Evolutionary conservation across 1,140 invertebrate species (phyloP).

Genomic region (Anastatus disparis): DNA sequence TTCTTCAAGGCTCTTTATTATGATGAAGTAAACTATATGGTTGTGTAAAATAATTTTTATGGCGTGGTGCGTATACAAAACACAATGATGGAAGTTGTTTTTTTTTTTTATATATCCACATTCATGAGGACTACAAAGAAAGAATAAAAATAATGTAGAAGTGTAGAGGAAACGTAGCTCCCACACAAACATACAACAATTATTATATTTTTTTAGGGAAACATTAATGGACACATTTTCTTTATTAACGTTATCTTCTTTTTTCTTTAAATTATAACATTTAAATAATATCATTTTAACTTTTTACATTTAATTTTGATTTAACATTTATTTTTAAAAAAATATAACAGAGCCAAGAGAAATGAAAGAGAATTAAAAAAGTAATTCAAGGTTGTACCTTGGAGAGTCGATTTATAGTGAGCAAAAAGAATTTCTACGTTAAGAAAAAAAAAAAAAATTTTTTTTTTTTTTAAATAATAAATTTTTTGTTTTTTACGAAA

Average conservation of each 20-base stretch:
- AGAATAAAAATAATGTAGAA: neutral
- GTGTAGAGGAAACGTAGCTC: slow-evolving; percentile 13
- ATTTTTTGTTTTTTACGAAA: too few relatives aligned
- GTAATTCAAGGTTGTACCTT: neutral
- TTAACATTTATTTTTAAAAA: neutral
- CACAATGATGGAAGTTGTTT: neutral
- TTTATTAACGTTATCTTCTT: too few relatives aligned
- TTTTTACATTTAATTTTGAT: neutral
- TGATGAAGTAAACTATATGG: too few relatives aligned
- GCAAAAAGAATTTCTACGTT: neutral
- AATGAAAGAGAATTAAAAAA: slow-evolving; percentile 5
- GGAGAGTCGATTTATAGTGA: neutral
- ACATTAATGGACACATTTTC: too few relatives aligned
- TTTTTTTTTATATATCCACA: too few relatives aligned
- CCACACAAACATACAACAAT: slow-evolving; percentile 7
- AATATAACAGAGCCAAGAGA: neutral
- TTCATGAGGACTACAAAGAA: neutral
- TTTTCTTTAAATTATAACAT: too few relatives aligned
- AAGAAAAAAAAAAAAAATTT: neutral
- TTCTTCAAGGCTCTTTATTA: neutral
- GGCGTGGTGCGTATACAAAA: neutral
- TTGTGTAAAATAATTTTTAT: too few relatives aligned
- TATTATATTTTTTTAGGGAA: neutral
- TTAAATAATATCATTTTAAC: neutral
- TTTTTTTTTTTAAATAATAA: too few relatives aligned